Evolutionary conservation across 2,113 vertebrate genomes (phyloP).

Genomic region (human): GRCh38 chr2:183681501-183682000

Average conservation of each 20-base stretch:
- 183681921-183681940: not conserved
- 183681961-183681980: not conserved
- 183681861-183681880: not conserved
- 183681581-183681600: not conserved
- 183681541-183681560: not conserved
- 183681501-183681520: not conserved
- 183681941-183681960: not conserved
- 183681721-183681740: not conserved
- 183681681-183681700: not conserved
- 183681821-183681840: not conserved
- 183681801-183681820: not conserved
- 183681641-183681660: not conserved
- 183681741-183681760: conserved; percentile 12
- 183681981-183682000: not conserved
- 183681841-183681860: not conserved
- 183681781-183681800: not conserved
- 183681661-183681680: not conserved
- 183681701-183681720: not conserved
- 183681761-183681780: not conserved
- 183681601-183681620: not conserved
- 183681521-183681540: not conserved
- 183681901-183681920: not conserved
- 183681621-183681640: not conserved
- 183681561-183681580: not conserved
- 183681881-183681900: not conserved